Evolutionary conservation across 2,888 invertebrate species (phyloP).

Genomic region (Drosophila barbarae): DNA sequence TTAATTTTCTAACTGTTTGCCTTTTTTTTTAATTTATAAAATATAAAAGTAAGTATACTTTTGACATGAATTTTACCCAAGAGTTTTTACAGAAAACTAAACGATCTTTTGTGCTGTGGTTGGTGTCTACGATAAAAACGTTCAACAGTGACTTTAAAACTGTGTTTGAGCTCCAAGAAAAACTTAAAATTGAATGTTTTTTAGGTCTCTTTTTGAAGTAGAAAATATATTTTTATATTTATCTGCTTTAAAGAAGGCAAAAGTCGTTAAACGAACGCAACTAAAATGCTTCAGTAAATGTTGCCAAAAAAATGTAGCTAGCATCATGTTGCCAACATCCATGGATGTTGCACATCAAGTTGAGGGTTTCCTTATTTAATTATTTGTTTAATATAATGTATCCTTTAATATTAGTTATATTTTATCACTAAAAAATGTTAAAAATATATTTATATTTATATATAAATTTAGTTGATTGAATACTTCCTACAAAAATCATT

Average conservation of each 20-base stretch:
- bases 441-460: too few relatives aligned
- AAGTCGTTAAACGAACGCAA: neutral
- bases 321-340: neutral
- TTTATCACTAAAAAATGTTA: too few relatives aligned
- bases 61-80: neutral
- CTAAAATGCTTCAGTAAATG: neutral
- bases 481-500: neutral
- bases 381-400: neutral
- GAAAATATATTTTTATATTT: too few relatives aligned
- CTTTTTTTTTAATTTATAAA: too few relatives aligned
- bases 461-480: too few relatives aligned
- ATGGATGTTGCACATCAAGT: neutral
- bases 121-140: neutral
- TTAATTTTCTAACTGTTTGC: too few relatives aligned
- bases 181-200: neutral
- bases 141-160: slow-evolving; percentile 6
- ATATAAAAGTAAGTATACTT: too few relatives aligned
- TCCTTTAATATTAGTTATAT: neutral
- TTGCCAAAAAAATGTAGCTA: neutral
- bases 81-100: neutral
- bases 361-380: accelerated
- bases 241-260: neutral
- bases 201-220: neutral
- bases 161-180: neutral
- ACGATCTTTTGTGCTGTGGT: neutral